Percentiles rank a stretch among this genome's conserved stretches.
phyloP scores from a whole-genome alignment of 2,797 vertebrate genomes.

The Thripadectes ignobilis region DNA sequence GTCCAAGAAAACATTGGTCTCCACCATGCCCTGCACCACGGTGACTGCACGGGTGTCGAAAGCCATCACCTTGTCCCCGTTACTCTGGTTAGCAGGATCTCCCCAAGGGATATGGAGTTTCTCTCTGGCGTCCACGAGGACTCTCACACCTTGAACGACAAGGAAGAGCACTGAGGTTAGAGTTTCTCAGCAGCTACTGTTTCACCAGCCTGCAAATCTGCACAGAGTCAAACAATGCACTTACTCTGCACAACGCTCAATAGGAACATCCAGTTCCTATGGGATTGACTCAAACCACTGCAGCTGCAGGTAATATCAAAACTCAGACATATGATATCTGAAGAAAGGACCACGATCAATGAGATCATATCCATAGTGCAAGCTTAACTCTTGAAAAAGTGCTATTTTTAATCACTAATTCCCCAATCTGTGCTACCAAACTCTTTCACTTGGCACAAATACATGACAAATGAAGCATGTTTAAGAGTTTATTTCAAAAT shows the following conservation, averaged over 20 bases:
- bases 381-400: background rate
- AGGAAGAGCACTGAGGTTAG: background rate
- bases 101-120: conserved; percentile 98
- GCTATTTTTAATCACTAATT: background rate
- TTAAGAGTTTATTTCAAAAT: background rate
- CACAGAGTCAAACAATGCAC: background rate
- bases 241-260: background rate
- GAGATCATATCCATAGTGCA: accelerated
- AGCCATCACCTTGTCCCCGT: conserved; percentile 89
- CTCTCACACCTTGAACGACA: conserved; percentile 85
- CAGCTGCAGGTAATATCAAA: background rate
- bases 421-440: background rate
- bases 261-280: background rate
- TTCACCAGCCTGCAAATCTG: background rate
- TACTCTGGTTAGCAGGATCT: conserved; percentile 84
- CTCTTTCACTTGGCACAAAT: background rate
- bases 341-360: accelerated
- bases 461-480: background rate
- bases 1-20: conserved; percentile 83
- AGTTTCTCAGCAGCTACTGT: conserved; percentile 39
- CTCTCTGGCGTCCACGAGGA: conserved; percentile 94
- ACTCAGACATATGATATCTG: background rate
- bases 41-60: conserved; percentile 89
- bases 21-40: conserved; percentile 88
- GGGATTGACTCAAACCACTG: background rate